Percentiles rank a stretch among this genome's conserved stretches.
Conservation (phyloP, 2,888 invertebrate genomes). For the Antheraea yamamai region DNA sequence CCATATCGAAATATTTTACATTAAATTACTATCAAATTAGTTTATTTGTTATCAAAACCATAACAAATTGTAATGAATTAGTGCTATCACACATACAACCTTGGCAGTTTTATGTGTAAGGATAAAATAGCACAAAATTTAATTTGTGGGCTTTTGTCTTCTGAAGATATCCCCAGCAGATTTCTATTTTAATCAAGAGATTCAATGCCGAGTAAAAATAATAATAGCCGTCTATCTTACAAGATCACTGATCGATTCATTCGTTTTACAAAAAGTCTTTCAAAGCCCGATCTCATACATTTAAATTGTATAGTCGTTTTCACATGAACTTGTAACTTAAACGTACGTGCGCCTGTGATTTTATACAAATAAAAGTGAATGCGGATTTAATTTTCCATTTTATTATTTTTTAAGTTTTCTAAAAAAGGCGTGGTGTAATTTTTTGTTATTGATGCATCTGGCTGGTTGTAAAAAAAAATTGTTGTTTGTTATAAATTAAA, state of each 20-base stretch:
- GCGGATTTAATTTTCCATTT: too few relatives aligned
- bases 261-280: background rate
- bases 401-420: too few relatives aligned
- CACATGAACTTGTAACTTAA: background rate
- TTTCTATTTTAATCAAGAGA: background rate
- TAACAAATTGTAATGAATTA: background rate
- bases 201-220: background rate
- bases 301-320: background rate
- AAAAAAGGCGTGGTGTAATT: too few relatives aligned
- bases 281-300: background rate
- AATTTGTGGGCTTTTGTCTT: background rate
- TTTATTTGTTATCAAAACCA: background rate
- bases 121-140: background rate
- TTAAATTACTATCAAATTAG: too few relatives aligned
- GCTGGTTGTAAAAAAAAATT: too few relatives aligned
- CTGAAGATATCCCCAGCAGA: background rate
- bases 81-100: background rate
- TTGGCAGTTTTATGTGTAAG: background rate
- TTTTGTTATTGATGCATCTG: too few relatives aligned
- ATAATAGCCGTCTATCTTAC: background rate
- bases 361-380: too few relatives aligned
- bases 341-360: background rate
- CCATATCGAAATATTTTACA: too few relatives aligned
- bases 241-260: background rate
- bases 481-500: too few relatives aligned